A percentile compares a stretch with the other conserved stretches of the same genome.
These are phyloP conservation scores for Melanotus villosus DNA, from an alignment of 2,888 invertebrate species.

Conservation along the genomic window DNA sequence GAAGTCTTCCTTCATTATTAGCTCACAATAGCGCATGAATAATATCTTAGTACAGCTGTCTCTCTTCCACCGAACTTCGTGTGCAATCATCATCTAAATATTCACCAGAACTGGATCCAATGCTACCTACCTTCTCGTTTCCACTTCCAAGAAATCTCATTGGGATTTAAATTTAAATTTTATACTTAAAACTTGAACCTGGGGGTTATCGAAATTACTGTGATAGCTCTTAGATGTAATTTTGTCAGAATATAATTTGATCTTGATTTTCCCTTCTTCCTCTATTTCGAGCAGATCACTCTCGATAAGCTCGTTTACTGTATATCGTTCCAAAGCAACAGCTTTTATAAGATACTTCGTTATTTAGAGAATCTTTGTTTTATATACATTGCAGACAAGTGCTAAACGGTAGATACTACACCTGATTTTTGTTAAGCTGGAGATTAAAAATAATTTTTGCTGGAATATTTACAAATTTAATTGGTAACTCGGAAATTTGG, in stretches of 20 bases:
- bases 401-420: no score
- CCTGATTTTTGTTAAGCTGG: no score
- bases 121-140: slow-evolving; percentile 48
- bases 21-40: slow-evolving; percentile 49
- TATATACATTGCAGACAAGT: no score
- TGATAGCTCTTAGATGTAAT: slow-evolving; percentile 43
- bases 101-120: slow-evolving; percentile 49
- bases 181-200: slow-evolving; percentile 48
- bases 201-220: slow-evolving; percentile 47
- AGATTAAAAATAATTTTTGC: no score
- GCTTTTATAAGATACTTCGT: not conserved
- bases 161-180: slow-evolving; percentile 49
- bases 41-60: slow-evolving; percentile 44
- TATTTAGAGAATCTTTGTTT: not conserved
- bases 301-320: slow-evolving; percentile 15
- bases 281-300: slow-evolving; percentile 8
- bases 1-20: slow-evolving; percentile 49
- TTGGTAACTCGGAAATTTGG: no score
- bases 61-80: slow-evolving; percentile 44
- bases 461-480: no score
- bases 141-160: slow-evolving; percentile 33
- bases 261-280: slow-evolving; percentile 26
- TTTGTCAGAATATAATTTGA: slow-evolving; percentile 33
- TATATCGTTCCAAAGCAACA: slow-evolving; percentile 5
- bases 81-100: slow-evolving; percentile 52